Base-by-base conservation (phyloP, 2,113 vertebrate genomes). In the Pagrus major region DNA sequence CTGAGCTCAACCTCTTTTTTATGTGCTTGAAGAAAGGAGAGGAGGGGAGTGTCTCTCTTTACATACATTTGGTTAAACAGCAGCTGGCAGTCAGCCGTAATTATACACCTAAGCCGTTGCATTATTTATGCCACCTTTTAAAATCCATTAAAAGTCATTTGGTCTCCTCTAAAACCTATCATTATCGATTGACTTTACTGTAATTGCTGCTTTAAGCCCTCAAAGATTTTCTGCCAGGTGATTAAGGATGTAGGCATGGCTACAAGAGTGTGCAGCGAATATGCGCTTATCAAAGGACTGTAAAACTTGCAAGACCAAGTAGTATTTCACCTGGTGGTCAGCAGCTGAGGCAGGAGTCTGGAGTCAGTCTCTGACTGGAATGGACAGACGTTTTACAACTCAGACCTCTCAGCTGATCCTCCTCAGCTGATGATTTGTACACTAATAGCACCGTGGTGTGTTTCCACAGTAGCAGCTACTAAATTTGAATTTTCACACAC, bases 81-180 rank as follows among this genome's bases (percentile, higher is more conserved):
- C 78, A 88, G 86, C 81, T 83, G 80, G 84, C 76, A 49, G 81
- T 87, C 80, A 58, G 60, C 66, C 18, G 76, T 93, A 91, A 92
- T 94, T 93, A 93, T 86, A 93, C 87, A 90, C 85, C 71, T 83
- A 72, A 81, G 89, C 37, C 69, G 9, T 81, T 94, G 92, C 88
- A 94, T 95, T 93, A 95, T 95, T 94, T 94, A 94, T 93, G 81
- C 76, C 77, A 80, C 84, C 76, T 90, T 94, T 94, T 93, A 93
- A 93, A 94, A 93, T 89, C 93, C 91, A 94, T 93, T 95, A 88
- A 88, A 88, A 91, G 90, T 93, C 85, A 86, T 93, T 93, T 83
- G 84, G 85, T 75, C 86, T 78, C 64, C 65, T 89, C 88, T 93
- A 89, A 93, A 94, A 94, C 83, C 81, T 90, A 89, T 92, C 94